Evolutionary conservation across 2,113 vertebrate genomes (phyloP), one percentile per base, ranked within the genome.

Genomic region (Typhlomys cinereus): DNA sequence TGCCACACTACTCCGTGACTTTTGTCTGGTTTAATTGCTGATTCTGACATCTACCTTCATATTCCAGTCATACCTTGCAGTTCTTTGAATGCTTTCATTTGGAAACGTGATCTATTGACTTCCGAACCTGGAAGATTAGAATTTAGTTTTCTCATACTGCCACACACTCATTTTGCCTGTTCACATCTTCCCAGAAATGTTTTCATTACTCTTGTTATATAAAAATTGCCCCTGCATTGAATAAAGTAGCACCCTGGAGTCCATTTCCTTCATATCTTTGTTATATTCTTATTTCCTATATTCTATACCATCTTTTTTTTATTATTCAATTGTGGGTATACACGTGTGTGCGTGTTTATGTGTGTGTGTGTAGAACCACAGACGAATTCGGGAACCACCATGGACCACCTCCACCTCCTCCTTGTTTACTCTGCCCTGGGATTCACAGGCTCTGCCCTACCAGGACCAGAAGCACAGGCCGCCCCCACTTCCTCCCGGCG

Each of bases 41-140:
- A 52, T 88, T 84, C 59, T 54, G 31, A 34, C 59, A 67, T 90
- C 89, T 79, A 85, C 69, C 29, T 89, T 57, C 39, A 79, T 14
- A 92, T 46, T 75, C 36, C 29, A 67, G 8, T 86, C 71, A 44
- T 71, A 44, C 46, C 29, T 85, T 94, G 64, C 62, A 85, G 2
- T 88, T 59, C 31, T 93, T 95, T 66, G 25, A n/a, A 71, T 71
- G 20, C 91, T 91, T 96, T 90, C 46, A 85, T 70, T 92, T 90
- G 73, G 69, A 94, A 41, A 64, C 79, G 64, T 91, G 83, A 52
- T 90, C 61, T 88, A 27, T 75, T 85, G 57, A 74, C 27, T 86
- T 93, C 36, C 66, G 73, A 80, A 78, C 46, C 44, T 83, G 48
- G 39, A 85, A 75, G 18, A 81, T 75, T 70, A 76, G 66, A 23